Evolutionary conservation across 2,888 invertebrate species (phyloP), one percentile per base, ranked within the genome.

Genomic region (Malachius bipustulatus): DNA sequence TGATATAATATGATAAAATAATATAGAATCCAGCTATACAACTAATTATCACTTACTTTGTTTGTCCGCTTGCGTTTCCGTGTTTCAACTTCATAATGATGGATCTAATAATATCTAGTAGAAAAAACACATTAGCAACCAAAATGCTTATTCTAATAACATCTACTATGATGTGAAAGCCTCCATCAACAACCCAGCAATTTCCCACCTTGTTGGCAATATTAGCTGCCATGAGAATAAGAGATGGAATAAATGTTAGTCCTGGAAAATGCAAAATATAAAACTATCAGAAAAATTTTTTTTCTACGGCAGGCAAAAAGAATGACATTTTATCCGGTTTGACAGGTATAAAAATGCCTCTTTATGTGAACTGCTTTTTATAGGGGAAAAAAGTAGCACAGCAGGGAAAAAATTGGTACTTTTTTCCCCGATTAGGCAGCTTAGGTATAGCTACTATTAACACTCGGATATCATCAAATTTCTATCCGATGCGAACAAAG

Each of bases 61-160:
- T 49, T 45, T 58, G 55, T 45, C 69, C 65, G 43, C 66, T 64
- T 4, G 65, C 58, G 40, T 66, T 68, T 40, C 70, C 70, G 4
- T 65, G 67, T 29, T 71, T 66, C 29, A 79, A 62, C 52, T 78
- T 78, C 1, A 73, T 71, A 11, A 77, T 56, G 39, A 82, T 59
- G 0, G 78, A 73, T 39, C 78, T 62, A 12, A 78, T 57, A 8
- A 81, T 75, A 48, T 81, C 77, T 3, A 71, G 46, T 34, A 80
- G 66, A 0, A 82, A 64, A 1, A 65, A 46, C 0, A 72, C 62
- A 52, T 81, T 81, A 12, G 75, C 49, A 1, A 63, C 36, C 13
- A 78, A 57, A 45, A 75, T 69, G 3, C 60, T 49, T n/a, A 77
- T 56, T 30, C 75, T 63, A 3, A 74, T 75, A 8, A 65, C 69